Base-by-base conservation (phyloP, 1,140 invertebrate genomes). In the Cotesia typhae region DNA sequence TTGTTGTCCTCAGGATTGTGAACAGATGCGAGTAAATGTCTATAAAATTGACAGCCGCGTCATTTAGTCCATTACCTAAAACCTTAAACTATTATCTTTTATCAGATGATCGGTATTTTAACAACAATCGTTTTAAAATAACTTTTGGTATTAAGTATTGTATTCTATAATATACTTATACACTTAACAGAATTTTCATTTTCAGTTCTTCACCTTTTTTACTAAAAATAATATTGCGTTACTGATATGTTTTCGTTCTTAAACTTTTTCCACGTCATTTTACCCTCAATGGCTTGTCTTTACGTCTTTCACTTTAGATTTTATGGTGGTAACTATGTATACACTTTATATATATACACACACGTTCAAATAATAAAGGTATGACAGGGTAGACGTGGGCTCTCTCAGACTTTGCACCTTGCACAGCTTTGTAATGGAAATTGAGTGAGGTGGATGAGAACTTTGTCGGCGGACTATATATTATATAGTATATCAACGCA, bases 401-500 rank as follows among this genome's bases (percentile, higher is more conserved):
- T 10, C 3, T 37, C 20, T 38, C 10, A 47, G 60, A 28, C 14
- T 67, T 36, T 63, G 64, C 47, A 35, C 17, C 66, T 57, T 41
- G 35, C 52, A 60, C 68, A 51, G 67, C 72, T 75, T 77, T 76
- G 72, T 79, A 76, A 80, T 80, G 77, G 79, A 78, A 80, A 80
- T 79, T 65, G 77, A 76, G 76, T 77, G 77, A 75, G 55, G 59
- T 61, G 35, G n/a, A 71, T 66, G 70, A 57, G 36, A 47, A 70
- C 71, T 71, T 55, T 10, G 41, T 47, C 10, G 41, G 41, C 5
- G 41, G 6, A 47, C 5, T 67, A 60, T 59, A 63, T 53, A 70
- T 28, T 28, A 28, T 28, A 70, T 74, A 60, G 65, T 38, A 9
- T 12, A 14, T 37, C 10, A 28, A 28, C 28, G 28, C 28, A 28